These are phyloP conservation scores for Adoxophyes honmai DNA, from an alignment of 1,140 invertebrate genomes.

Conservation along the genomic window DNA sequence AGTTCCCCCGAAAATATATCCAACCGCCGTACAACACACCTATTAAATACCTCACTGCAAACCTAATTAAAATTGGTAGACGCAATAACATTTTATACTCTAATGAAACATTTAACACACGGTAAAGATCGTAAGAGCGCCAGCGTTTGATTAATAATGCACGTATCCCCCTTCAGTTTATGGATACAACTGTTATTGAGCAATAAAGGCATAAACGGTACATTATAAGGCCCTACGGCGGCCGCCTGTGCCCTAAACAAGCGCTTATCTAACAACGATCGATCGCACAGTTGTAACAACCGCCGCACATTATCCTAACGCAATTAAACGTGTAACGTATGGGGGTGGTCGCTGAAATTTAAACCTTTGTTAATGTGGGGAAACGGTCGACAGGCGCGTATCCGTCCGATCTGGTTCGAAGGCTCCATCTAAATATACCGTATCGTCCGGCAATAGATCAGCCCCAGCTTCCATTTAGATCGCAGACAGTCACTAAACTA, in stretches of 20 bases:
- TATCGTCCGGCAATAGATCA: neutral
- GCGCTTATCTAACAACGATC: constrained; percentile 39
- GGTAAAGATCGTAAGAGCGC: neutral
- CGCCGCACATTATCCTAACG: constrained; percentile 29
- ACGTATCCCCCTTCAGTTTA: constrained; percentile 22
- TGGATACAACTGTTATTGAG: constrained; percentile 39
- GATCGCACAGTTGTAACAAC: constrained; percentile 37
- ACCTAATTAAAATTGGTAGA: constrained; percentile 9
- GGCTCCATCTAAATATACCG: neutral
- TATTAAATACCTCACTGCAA: neutral
- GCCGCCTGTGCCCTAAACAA: constrained; percentile 33
- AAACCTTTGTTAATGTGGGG: constrained; percentile 15
- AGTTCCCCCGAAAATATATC: constrained; percentile 4
- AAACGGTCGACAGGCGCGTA: neutral
- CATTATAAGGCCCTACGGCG: constrained; percentile 9
- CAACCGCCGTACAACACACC: neutral
- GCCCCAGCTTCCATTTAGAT: neutral
- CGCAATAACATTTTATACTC: neutral
- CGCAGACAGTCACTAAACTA: neutral
- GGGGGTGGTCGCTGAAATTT: constrained; percentile 28
- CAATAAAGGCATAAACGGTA: constrained; percentile 43
- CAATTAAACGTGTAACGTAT: constrained; percentile 34
- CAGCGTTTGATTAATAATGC: constrained; percentile 9
- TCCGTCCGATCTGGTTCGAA: neutral
- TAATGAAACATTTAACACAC: neutral